Evolutionary conservation across 2,888 invertebrate species (phyloP), one percentile per base, ranked within the genome.

Genomic region (Axea sp.): DNA sequence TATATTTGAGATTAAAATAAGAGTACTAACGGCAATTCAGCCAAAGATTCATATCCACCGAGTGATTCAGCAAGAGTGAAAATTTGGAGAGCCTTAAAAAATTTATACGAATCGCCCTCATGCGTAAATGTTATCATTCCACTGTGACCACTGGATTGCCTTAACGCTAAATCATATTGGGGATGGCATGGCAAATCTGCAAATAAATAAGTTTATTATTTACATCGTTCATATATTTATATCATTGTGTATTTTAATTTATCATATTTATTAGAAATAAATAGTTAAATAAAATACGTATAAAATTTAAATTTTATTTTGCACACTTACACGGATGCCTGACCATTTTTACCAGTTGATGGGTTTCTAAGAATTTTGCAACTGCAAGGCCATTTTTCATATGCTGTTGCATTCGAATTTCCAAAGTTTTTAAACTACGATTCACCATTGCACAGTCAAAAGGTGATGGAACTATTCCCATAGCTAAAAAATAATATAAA

Each of bases 361-460:
- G 97, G 0, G 88, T 88, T 84, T 95, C 93, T 45, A 99, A 89
- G 89, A 92, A 98, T 76, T 92, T 90, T 0, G 96, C 98, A 24
- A 98, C 91, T 0, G 89, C 89, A 55, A 96, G 80, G 0, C 94
- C 93, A 76, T 93, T 97, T 72, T 91, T 91, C 88, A 93, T 93
- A 86, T 98, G 97, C 77, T 94, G 92, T 76, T 94, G 91, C 98
- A 99, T 98, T 55, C 99, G 90, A 15, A 99, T 81, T 2, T 95
- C 93, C 15, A 99, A 89, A 0, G 99, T 99, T 89, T 98, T 99
- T 68, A 99, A 88, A 82, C 98, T 96, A 74, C 97, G 91, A 84
- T 95, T 96, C 0, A 98, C 97, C 84, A 97, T 90, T 85, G 93
- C 96, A 87, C 99, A 98, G 87, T 99, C 99, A 85, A 98, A 97